Conservation (phyloP, 1,140 invertebrate genomes). For the Ceratosolen fusciceps region DNA sequence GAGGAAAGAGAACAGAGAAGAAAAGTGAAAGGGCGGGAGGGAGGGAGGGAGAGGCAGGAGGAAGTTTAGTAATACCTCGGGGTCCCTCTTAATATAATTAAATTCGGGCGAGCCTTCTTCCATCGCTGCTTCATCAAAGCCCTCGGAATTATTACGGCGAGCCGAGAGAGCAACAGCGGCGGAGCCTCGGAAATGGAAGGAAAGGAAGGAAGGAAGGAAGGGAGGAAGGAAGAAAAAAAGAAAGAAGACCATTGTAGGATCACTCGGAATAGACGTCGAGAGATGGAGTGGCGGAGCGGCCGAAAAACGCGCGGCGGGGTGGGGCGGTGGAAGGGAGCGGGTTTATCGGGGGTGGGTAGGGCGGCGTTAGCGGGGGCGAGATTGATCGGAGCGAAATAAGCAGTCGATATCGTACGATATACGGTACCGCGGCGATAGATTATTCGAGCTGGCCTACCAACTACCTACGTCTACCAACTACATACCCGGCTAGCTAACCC, state of each 20-base stretch:
- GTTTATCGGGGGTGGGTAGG: background rate
- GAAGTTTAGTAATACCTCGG: no score
- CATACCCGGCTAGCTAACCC: no score
- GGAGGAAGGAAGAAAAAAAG: no score
- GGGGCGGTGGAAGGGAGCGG: no score
- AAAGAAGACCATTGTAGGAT: slow-evolving; percentile 6
- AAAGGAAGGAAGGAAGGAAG: no score
- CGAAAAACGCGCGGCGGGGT: background rate
- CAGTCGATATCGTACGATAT: slow-evolving; percentile 18
- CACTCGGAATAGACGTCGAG: slow-evolving; percentile 14
- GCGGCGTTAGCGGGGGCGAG: background rate
- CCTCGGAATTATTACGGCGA: background rate
- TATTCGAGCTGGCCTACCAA: background rate
- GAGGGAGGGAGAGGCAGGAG: no score
- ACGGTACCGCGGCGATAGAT: background rate
- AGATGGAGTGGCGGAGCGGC: background rate
- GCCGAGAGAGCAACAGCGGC: background rate
- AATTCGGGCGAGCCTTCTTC: background rate
- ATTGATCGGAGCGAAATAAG: slow-evolving; percentile 22
- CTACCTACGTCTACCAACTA: no score
- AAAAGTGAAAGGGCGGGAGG: no score
- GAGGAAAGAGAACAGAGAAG: no score
- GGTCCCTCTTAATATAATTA: background rate
- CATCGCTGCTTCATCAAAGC: background rate
- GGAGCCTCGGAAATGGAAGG: no score